Evolutionary conservation across 2,888 invertebrate species (phyloP).

Genomic region (Pediacus dermestoides): DNA sequence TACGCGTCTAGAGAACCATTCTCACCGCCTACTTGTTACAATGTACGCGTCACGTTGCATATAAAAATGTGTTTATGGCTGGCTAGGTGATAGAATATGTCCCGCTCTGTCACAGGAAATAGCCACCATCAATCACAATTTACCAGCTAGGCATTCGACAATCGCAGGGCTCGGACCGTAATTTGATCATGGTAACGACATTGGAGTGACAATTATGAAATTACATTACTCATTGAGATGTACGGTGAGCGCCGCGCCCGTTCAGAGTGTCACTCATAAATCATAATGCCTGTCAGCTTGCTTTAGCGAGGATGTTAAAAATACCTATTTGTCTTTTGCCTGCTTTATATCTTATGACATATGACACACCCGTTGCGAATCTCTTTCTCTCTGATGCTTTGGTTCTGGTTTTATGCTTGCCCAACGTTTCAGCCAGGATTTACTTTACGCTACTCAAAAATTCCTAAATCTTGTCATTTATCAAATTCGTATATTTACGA

Average conservation of each 20-base stretch:
- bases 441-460: too few relatives aligned
- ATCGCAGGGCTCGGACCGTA: conserved; percentile 36
- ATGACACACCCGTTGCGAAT: conserved; percentile 32
- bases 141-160: conserved; percentile 29
- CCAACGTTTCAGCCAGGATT: too few relatives aligned
- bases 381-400: conserved; percentile 18
- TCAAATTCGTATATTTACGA: too few relatives aligned
- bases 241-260: conserved; percentile 41
- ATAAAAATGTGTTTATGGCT: conserved; percentile 48
- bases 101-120: conserved; percentile 45
- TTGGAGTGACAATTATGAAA: conserved; percentile 49
- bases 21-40: conserved; percentile 47
- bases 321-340: conserved; percentile 44
- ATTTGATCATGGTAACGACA: conserved; percentile 46
- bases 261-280: conserved; percentile 44
- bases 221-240: conserved; percentile 49
- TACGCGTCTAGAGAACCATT: conserved; percentile 48
- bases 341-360: conserved; percentile 43
- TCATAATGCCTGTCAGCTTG: conserved; percentile 44
- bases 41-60: conserved; percentile 45
- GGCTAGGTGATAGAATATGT: conserved; percentile 46
- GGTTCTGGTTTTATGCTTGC: too few relatives aligned
- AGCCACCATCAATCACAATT: conserved; percentile 48
- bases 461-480: too few relatives aligned
- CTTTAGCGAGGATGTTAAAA: conserved; percentile 40